Conservation (phyloP, 2,888 invertebrate genomes). For the Sinodicranocentrus sp. region DNA sequence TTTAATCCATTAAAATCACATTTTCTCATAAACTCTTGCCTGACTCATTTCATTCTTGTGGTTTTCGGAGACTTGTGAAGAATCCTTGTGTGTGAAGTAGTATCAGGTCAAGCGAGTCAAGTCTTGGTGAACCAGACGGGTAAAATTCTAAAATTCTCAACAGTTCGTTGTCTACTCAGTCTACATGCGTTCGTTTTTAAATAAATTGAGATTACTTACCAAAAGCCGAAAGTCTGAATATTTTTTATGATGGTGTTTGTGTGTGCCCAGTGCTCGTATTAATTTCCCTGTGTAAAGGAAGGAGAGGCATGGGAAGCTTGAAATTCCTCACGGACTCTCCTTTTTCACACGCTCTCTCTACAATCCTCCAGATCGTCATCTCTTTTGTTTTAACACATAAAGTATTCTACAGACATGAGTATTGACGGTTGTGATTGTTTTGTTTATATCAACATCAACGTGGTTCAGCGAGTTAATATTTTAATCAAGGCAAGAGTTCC, state of each 20-base stretch:
- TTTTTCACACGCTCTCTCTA: slow-evolving; percentile 28
- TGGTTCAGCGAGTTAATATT: slow-evolving; percentile 21
- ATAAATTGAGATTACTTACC: slow-evolving; percentile 4
- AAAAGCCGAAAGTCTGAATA: too few relatives aligned
- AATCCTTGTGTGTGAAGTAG: not conserved
- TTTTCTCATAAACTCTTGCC: too few relatives aligned
- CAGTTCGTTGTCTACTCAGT: too few relatives aligned
- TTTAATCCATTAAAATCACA: too few relatives aligned
- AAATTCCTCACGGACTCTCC: slow-evolving; percentile 8
- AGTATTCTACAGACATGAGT: slow-evolving; percentile 15
- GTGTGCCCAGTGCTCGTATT: too few relatives aligned
- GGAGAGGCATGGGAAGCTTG: slow-evolving; percentile 19
- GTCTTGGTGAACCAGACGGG: not conserved
- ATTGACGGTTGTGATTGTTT: not conserved
- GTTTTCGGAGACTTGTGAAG: not conserved
- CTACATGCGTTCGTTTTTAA: not conserved
- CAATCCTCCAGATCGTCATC: not conserved
- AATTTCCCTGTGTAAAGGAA: not conserved
- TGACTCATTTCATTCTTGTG: slow-evolving; percentile 1
- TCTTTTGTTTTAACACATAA: slow-evolving; percentile 19
- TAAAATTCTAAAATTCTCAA: too few relatives aligned
- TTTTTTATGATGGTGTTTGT: too few relatives aligned
- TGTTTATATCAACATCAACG: not conserved
- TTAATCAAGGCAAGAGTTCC: slow-evolving; percentile 26
- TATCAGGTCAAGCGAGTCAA: slow-evolving; percentile 4